phyloP scores from a whole-genome alignment of 37 sponge, comb jelly and placozoan species.

The Oopsacas minuta region DNA sequence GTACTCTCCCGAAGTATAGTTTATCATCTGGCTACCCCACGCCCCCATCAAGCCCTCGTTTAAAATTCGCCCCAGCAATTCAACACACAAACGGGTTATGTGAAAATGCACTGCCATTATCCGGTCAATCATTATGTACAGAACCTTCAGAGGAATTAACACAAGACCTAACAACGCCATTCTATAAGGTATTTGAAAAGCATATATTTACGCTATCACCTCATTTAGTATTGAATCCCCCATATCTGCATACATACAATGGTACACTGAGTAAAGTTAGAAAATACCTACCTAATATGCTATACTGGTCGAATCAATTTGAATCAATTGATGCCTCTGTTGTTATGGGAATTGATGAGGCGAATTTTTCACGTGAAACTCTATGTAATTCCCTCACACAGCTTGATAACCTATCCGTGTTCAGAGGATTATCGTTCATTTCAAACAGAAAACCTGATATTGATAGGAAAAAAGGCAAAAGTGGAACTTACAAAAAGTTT shows the following conservation, averaged over 20 bases:
- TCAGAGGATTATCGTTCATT: background rate
- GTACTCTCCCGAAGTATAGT: background rate
- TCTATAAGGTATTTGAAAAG: background rate
- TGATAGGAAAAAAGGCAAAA: background rate
- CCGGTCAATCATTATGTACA: background rate
- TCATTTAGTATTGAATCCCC: conserved; percentile 27
- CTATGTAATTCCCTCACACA: background rate
- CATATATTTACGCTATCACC: conserved; percentile 54
- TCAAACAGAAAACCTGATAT: background rate
- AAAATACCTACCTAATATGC: conserved; percentile 33
- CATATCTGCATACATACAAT: conserved; percentile 36
- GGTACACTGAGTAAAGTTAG: conserved; percentile 26
- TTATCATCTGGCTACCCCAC: background rate
- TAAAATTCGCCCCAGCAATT: conserved; percentile 21
- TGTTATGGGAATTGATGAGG: background rate
- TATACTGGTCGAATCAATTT: conserved; percentile 67
- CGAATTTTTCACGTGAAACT: background rate
- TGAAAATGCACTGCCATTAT: background rate
- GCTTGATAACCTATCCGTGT: background rate
- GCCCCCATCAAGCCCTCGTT: background rate
- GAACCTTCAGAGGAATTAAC: background rate
- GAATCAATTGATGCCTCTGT: background rate
- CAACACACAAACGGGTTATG: background rate
- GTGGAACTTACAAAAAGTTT: background rate
- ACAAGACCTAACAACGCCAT: background rate